Base-by-base conservation (phyloP, 92 coral and sea anemone genomes). In the Pocillopora meandrina region DNA sequence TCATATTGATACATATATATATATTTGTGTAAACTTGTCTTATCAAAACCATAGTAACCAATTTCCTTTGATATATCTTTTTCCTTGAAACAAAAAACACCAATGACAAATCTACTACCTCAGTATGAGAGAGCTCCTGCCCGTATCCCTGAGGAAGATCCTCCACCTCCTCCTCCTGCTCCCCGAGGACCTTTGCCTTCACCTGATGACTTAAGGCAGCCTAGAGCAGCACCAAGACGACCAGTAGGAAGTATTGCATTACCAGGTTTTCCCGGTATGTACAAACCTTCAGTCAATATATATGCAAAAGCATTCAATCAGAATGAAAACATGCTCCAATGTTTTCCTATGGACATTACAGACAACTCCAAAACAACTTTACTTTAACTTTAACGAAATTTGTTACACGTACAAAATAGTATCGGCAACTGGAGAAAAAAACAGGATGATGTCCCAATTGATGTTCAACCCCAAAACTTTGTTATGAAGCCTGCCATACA, bases 201-300 rank as follows among this genome's bases (percentile, higher is more conserved):
- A 26, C 3, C 55, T 52, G 83, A 66, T 49, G 34, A 3, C 12
- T n/a, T 74, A 65, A 79, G 74, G 17, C 64, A 65, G 21, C 42
- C 74, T 36, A 36, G 35, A 7, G 47, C 62, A 47, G 10, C 16
- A 15, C 74, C 55, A 56, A 55, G 55, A 13, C 67, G 17, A 55
- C 21, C 4, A 47, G 49, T 16, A n/a, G 61, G 63, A 56, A 57
- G 17, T 2, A 10, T 55, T 70, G 85, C 77, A 15, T 52, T 81
- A n/a, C 67, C 85, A 34, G 77, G 71, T 60, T 14, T 81, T 14
- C 85, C 85, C n/a, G 74, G 74, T 70, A 16, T 35, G 74, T 35
- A 10, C 42, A 42, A 42, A 42, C 52, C 52, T 42, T 42, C 52
- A 42, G 52, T 42, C 52, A 42, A 42, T 42, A 42, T 42, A 3